Percentiles rank a stretch among this genome's conserved stretches.
These are phyloP conservation scores for Cheilosia vulpina DNA, from an alignment of 2,888 invertebrate species.

Conservation along the genomic window DNA sequence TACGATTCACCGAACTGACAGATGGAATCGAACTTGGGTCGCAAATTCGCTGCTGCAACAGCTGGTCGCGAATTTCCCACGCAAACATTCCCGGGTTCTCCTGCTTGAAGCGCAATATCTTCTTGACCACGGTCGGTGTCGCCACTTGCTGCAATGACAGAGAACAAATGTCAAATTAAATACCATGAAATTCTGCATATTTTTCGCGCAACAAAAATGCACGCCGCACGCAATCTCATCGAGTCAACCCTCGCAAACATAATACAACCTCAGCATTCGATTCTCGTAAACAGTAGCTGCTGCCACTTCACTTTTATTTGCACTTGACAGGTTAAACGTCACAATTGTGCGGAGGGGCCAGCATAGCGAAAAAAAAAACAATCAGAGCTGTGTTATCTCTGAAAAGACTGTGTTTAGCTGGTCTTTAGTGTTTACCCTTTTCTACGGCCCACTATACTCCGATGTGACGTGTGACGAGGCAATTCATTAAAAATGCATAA, in stretches of 20 bases:
- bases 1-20: slow-evolving; percentile 97
- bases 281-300: slow-evolving; percentile 59
- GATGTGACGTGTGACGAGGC: slow-evolving; percentile 81
- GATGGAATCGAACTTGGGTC: slow-evolving; percentile 96
- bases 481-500: slow-evolving; percentile 83
- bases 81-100: slow-evolving; percentile 98
- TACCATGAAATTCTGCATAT: slow-evolving; percentile 80
- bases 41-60: slow-evolving; percentile 94
- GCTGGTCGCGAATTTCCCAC: slow-evolving; percentile 97
- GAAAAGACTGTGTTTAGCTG: slow-evolving; percentile 73
- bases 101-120: slow-evolving; percentile 96
- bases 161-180: slow-evolving; percentile 78
- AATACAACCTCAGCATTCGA: slow-evolving; percentile 10
- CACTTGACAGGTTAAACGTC: slow-evolving; percentile 73
- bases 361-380: slow-evolving; percentile 54
- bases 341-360: slow-evolving; percentile 15
- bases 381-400: slow-evolving; percentile 70
- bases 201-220: slow-evolving; percentile 49
- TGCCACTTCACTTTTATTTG: slow-evolving; percentile 73
- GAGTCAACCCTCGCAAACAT: slow-evolving; percentile 4
- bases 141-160: slow-evolving; percentile 93
- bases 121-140: slow-evolving; percentile 97
- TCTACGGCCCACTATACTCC: slow-evolving; percentile 39
- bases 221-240: slow-evolving; percentile 48
- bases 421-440: slow-evolving; percentile 74